These are phyloP conservation scores for Meiosimyza platycephala DNA, from an alignment of 2,888 invertebrate species.

Conservation along the genomic window DNA sequence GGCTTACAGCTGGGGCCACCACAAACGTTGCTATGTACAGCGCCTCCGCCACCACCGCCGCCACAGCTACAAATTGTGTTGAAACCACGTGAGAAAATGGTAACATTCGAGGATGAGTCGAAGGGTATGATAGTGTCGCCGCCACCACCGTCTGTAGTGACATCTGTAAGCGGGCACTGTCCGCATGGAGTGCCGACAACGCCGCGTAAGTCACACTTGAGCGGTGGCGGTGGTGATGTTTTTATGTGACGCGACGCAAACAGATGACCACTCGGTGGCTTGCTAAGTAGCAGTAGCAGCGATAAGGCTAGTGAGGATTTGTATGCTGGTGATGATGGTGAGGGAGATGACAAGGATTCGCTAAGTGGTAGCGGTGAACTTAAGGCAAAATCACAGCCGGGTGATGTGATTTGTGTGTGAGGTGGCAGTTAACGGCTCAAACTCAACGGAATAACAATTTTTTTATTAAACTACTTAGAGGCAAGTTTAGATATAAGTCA, in stretches of 20 bases:
- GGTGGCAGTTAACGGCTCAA: constrained; percentile 20
- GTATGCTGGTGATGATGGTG: constrained; percentile 38
- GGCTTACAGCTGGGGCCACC: constrained; percentile 60
- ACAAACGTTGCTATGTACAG: constrained; percentile 59
- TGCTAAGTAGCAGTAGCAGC: constrained; percentile 36
- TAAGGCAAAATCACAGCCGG: constrained; percentile 62
- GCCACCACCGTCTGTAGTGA: constrained; percentile 44
- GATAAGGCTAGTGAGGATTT: constrained; percentile 45
- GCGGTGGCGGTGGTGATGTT: constrained; percentile 70
- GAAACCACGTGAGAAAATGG: constrained; percentile 79
- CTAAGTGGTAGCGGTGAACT: constrained; percentile 50
- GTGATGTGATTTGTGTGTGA: constrained; percentile 66
- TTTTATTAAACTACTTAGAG: constrained; percentile 14
- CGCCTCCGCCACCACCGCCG: constrained; percentile 60
- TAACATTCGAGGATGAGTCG: constrained; percentile 82
- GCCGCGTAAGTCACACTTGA: constrained; percentile 58
- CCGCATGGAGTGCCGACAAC: constrained; percentile 68
- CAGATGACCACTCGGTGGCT: constrained; percentile 56
- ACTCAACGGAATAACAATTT: background rate
- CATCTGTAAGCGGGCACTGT: constrained; percentile 51
- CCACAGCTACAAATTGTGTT: constrained; percentile 66
- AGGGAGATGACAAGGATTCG: constrained; percentile 42
- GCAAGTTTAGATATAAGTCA: constrained; percentile 13
- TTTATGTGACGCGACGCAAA: constrained; percentile 79
- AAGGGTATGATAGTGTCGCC: constrained; percentile 47